These are phyloP conservation scores for Philereme transversata DNA, from an alignment of 2,888 invertebrate genomes.

Conservation along the genomic window DNA sequence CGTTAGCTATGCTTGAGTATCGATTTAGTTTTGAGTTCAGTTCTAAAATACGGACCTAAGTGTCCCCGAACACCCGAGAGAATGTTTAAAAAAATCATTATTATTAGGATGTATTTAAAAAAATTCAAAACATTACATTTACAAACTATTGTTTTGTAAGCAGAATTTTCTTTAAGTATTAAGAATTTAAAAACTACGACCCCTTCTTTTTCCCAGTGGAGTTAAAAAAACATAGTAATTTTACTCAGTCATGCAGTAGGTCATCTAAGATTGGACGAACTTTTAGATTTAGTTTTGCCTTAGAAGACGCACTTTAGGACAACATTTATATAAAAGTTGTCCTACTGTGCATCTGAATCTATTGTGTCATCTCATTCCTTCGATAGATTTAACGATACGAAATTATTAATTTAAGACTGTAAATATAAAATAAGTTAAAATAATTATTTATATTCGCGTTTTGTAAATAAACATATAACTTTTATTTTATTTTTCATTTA, in stretches of 20 bases:
- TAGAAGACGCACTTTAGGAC: slow-evolving; percentile 34
- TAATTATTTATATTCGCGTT: slow-evolving; percentile 75
- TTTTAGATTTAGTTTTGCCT: slow-evolving; percentile 19
- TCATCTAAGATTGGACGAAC: slow-evolving; percentile 8
- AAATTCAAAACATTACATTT: no score
- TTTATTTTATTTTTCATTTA: neutral
- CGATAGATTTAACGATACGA: slow-evolving; percentile 24
- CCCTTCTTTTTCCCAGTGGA: no score
- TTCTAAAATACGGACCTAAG: no score
- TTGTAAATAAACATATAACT: slow-evolving; percentile 75
- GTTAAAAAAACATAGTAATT: no score
- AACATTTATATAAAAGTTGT: slow-evolving; percentile 30
- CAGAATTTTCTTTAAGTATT: no score
- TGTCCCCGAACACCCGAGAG: no score
- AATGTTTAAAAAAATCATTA: no score
- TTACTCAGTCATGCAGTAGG: slow-evolving; percentile 18
- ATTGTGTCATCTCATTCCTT: slow-evolving; percentile 37
- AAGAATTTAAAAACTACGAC: no score
- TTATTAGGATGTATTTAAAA: no score
- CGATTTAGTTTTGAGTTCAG: no score
- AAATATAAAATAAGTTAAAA: slow-evolving; percentile 75
- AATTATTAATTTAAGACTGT: slow-evolving; percentile 69
- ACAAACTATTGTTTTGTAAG: no score
- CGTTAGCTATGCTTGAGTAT: no score
- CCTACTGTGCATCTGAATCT: slow-evolving; percentile 28